Evolutionary conservation across 2,888 invertebrate species (phyloP).

Genomic region (Amphipyra berbera): DNA sequence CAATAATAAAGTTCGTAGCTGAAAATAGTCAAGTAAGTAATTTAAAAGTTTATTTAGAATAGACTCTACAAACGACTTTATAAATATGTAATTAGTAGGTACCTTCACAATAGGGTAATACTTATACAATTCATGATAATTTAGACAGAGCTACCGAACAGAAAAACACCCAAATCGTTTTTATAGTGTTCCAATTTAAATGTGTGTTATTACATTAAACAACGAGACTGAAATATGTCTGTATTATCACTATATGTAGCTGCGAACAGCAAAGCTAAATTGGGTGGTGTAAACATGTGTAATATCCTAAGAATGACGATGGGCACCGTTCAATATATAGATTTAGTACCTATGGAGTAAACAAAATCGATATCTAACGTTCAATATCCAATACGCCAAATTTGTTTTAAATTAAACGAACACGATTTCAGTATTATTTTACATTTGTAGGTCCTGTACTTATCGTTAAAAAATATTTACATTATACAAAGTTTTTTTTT

Average conservation of each 20-base stretch:
- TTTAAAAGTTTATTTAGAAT: too few relatives aligned
- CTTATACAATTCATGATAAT: too few relatives aligned
- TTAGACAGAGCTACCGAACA: neutral
- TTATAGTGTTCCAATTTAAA: neutral
- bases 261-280: neutral
- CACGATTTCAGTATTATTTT: neutral
- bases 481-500: constrained; percentile 40
- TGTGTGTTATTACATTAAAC: constrained; percentile 4
- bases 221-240: constrained; percentile 2
- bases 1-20: too few relatives aligned
- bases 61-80: too few relatives aligned
- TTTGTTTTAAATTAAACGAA: too few relatives aligned
- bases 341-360: neutral
- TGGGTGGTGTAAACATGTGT: neutral
- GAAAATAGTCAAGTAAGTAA: too few relatives aligned
- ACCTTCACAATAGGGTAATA: too few relatives aligned
- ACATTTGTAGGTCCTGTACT: constrained; percentile 1
- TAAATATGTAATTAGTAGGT: too few relatives aligned
- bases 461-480: constrained; percentile 51
- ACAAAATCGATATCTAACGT: too few relatives aligned
- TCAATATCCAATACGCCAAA: too few relatives aligned
- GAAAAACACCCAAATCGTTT: neutral
- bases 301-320: neutral
- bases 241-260: constrained; percentile 3
- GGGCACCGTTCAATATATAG: neutral